Base-by-base conservation (phyloP, 2,888 invertebrate genomes). In the Auanema sp. region DNA sequence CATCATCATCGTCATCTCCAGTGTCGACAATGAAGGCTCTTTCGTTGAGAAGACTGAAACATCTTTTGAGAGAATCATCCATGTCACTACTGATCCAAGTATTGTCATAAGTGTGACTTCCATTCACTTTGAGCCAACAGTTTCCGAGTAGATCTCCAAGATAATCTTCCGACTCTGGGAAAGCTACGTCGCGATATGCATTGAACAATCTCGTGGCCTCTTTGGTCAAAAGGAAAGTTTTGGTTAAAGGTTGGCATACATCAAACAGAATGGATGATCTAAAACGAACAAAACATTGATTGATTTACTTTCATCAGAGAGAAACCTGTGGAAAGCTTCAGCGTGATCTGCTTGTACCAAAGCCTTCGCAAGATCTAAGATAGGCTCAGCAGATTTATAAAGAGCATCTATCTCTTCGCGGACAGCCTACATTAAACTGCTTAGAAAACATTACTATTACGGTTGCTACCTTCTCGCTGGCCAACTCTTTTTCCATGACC, bases 401-500 rank as follows among this genome's bases (percentile, higher is more conserved):
- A 81, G 66, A 10, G 86, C 86, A 6, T 87, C 87, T 40, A 95
- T 85, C 72, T 89, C 88, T 49, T 89, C 87, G 71, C 92, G 88
- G 65, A 92, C 91, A 0, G 88, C 88, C 69, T 76, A 58, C 68
- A 75, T 53, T 51, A 10, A 50, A 41, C 50, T 16, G n/a, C 14
- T 18, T 10, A 33, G 12, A 18, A 54, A 23, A 14, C 18, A 23
- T 40, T 25, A 56, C 16, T 14, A 55, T 55, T 8, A 12, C 12
- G 21, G 25, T 25, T n/a, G 58, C 14, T 49, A 73, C 73, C 60
- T 89, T 88, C 84, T 97, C 97, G 79, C 92, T 93, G 25, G 90
- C 89, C 21, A 90, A 87, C 85, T 95, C 94, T 43, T 89, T 89
- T 83, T 91, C 91, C 57, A 95, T 89, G 0, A 90, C 90, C 84